phyloP scores from a whole-genome alignment of 1,140 invertebrate genomes.

The Lordiphosa stackelbergi region DNA sequence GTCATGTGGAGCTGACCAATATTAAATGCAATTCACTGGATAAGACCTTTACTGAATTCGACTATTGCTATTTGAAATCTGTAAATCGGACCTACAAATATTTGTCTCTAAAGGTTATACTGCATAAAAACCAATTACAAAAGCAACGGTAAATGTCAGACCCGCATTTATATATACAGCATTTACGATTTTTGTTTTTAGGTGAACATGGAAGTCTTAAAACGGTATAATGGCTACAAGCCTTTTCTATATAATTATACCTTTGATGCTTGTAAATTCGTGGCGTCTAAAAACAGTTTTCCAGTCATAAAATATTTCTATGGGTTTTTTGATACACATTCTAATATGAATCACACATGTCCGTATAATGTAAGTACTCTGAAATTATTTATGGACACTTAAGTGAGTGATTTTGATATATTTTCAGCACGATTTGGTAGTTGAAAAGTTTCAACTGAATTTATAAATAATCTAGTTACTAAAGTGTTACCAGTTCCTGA shows the following conservation, averaged over 20 bases:
- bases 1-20: constrained; percentile 3
- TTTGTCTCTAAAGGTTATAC: background rate
- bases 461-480: too few relatives aligned
- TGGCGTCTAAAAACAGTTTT: background rate
- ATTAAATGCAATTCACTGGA: constrained; percentile 1
- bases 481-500: too few relatives aligned
- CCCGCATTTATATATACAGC: background rate
- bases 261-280: constrained; percentile 8
- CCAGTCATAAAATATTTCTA: background rate
- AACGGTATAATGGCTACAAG: constrained; percentile 6
- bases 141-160: background rate
- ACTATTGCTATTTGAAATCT: constrained; percentile 5
- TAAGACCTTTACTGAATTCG: constrained; percentile 1
- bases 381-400: too few relatives aligned
- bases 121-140: constrained; percentile 1
- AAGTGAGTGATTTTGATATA: too few relatives aligned
- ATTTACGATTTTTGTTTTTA: background rate
- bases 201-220: background rate
- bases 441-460: too few relatives aligned
- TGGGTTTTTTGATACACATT: background rate
- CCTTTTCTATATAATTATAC: constrained; percentile 9
- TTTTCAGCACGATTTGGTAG: too few relatives aligned
- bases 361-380: constrained; percentile 8
- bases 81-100: constrained; percentile 12
- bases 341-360: constrained; percentile 8